Evolutionary conservation across 2,797 vertebrate genomes (phyloP).

Genomic region (Enteromius trimaculatus): DNA sequence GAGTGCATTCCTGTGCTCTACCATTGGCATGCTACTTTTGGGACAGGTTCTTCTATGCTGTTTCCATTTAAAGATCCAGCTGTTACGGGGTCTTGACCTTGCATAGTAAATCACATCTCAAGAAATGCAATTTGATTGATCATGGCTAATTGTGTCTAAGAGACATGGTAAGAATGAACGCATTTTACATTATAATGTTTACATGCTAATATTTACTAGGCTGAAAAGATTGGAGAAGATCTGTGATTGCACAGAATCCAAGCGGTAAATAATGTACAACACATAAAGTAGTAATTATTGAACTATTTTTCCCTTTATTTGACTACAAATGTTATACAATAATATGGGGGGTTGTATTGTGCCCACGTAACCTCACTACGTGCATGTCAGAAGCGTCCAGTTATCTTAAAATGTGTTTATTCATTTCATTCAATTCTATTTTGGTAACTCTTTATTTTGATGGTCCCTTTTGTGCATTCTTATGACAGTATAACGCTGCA

Average conservation of each 20-base stretch:
- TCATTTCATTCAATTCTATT: too few species aligned
- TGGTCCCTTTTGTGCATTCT: background rate
- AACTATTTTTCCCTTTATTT: background rate
- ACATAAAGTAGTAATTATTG: background rate
- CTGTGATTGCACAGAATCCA: background rate
- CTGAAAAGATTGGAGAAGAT: background rate
- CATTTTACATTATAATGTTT: background rate
- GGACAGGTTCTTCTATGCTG: background rate
- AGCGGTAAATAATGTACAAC: background rate
- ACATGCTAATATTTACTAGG: background rate
- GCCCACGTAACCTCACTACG: background rate
- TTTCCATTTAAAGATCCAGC: conserved; percentile 9
- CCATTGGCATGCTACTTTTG: background rate
- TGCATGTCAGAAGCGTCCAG: background rate
- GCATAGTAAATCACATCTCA: background rate
- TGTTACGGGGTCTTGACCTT: background rate
- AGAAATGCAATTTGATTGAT: background rate
- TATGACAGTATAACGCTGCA: background rate
- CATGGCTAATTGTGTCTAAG: background rate
- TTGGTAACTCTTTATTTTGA: background rate
- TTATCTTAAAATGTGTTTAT: background rate
- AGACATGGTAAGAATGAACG: background rate
- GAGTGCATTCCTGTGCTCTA: conserved; percentile 8
- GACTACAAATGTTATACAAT: background rate
- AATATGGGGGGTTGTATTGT: too few species aligned